These are phyloP conservation scores for Etheostoma cragini DNA, from an alignment of 2,113 vertebrate species.

Conservation along the genomic window DNA sequence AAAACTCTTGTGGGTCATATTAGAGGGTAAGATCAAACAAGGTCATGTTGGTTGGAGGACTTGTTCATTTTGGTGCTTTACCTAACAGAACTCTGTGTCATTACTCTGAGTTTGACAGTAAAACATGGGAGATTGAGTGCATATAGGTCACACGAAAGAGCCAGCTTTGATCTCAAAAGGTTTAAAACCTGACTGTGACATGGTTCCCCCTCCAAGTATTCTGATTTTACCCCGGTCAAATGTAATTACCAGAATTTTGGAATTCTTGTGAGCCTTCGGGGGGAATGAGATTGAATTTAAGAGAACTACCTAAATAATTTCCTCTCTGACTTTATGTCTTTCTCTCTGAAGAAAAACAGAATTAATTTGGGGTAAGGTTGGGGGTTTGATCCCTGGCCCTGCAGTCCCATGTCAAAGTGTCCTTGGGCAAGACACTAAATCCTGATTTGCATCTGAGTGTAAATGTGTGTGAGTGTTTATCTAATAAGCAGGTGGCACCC, in stretches of 20 bases:
- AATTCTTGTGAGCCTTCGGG: not conserved
- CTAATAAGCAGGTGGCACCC: too few relatives aligned
- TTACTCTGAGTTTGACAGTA: not conserved
- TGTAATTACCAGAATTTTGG: not conserved
- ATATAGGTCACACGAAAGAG: constrained; percentile 12
- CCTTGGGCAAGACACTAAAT: too few relatives aligned
- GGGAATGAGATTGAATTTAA: constrained; percentile 3
- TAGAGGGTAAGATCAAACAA: too few relatives aligned
- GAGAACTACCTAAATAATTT: not conserved
- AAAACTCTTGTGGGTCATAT: not conserved
- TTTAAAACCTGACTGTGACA: not conserved
- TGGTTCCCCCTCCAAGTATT: not conserved
- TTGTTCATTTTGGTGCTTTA: not conserved
- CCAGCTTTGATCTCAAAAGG: constrained; percentile 52
- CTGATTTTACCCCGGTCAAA: constrained; percentile 4
- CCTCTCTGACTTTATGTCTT: not conserved
- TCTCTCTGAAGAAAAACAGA: constrained; percentile 19
- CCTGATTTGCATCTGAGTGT: too few relatives aligned
- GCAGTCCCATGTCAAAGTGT: too few relatives aligned
- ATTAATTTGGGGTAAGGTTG: not conserved
- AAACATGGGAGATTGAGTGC: not conserved
- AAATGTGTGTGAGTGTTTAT: too few relatives aligned
- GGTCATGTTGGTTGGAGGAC: too few relatives aligned
- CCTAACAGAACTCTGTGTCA: constrained; percentile 1
- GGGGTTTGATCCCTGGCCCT: too few relatives aligned